Conservation (phyloP, 23 tunicate genomes). For the Diplosoma virens region DNA sequence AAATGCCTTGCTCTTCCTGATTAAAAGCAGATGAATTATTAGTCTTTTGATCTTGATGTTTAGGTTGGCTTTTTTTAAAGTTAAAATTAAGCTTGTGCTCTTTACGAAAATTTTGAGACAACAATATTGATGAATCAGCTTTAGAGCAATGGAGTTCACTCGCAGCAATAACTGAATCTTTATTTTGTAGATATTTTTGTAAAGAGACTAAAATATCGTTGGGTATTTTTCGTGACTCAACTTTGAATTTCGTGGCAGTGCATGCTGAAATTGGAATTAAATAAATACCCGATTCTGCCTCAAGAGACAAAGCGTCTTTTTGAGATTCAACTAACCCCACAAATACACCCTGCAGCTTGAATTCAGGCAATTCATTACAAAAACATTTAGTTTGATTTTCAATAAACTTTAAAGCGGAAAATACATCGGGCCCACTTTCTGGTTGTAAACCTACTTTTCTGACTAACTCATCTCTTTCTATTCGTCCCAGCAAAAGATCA, state of each 20-base stretch:
- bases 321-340: conserved; percentile 14
- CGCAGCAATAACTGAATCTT: background rate
- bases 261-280: conserved; percentile 13
- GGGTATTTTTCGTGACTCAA: background rate
- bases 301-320: background rate
- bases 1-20: too few species aligned
- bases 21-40: too few species aligned
- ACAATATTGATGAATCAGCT: background rate
- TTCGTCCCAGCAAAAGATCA: conserved; percentile 38
- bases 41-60: too few species aligned
- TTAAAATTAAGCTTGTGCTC: too few species aligned
- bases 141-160: conserved; percentile 22
- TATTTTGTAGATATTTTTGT: background rate
- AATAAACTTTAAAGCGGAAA: too few species aligned
- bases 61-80: too few species aligned
- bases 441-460: background rate
- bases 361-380: conserved; percentile 5
- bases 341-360: conserved; percentile 35
- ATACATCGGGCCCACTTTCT: too few species aligned
- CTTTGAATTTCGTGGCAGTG: background rate
- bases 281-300: conserved; percentile 2
- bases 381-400: too few species aligned
- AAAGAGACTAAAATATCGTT: conserved; percentile 1
- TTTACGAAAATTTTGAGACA: background rate
- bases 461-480: conserved; percentile 17